Conservation (phyloP, 2,888 invertebrate species). For the Blastobasis lacticolella region DNA sequence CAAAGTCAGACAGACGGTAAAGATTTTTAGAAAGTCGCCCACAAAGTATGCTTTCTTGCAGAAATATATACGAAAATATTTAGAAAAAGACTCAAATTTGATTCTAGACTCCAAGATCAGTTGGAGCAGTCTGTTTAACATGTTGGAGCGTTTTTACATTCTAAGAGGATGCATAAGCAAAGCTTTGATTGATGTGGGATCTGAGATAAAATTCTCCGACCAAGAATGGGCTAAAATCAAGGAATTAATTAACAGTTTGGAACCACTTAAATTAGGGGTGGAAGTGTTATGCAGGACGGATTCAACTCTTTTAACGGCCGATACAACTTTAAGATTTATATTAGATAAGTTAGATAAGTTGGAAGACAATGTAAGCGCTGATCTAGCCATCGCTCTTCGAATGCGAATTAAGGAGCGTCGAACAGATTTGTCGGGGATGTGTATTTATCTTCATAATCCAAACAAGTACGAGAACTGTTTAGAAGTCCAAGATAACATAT, state of each 20-base stretch:
- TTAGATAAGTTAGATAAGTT: constrained; percentile 11
- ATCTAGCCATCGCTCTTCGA: constrained; percentile 13
- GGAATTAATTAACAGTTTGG: constrained; percentile 13
- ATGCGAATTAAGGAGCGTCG: constrained; percentile 2
- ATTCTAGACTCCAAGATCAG: constrained; percentile 13
- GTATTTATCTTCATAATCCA: constrained; percentile 8
- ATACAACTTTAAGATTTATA: constrained; percentile 14
- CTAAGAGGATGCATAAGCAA: constrained; percentile 19
- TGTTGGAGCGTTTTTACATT: constrained; percentile 14
- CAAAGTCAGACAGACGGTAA: constrained; percentile 13
- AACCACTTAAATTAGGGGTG: constrained; percentile 15
- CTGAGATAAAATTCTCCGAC: constrained; percentile 17
- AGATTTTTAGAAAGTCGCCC: constrained; percentile 11
- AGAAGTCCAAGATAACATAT: no score
- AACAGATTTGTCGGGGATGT: constrained; percentile 4
- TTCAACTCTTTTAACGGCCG: constrained; percentile 15
- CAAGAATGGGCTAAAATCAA: constrained; percentile 17
- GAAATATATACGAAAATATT: constrained; percentile 14
- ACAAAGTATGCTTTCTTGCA: constrained; percentile 12
- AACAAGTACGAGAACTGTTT: background rate
- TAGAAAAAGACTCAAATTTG: constrained; percentile 12
- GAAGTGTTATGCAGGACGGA: constrained; percentile 17
- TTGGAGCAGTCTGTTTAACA: constrained; percentile 11
- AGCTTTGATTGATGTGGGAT: constrained; percentile 19
- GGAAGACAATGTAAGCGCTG: constrained; percentile 8